Evolutionary conservation across 2,113 vertebrate genomes (phyloP).

Genomic region (Choloepus hoffmanni): DNA sequence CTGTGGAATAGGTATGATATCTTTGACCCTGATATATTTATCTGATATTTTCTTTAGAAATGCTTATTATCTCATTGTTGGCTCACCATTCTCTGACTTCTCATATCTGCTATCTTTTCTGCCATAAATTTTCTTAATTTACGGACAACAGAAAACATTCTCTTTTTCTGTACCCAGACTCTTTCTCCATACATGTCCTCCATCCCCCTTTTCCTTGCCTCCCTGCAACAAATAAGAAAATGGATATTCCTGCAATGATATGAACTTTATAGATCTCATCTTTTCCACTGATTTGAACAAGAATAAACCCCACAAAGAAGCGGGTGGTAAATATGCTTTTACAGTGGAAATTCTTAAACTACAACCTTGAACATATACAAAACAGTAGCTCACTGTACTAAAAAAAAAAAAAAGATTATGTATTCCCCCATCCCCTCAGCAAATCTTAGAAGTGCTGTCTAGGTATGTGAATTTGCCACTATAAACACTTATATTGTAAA

Average conservation of each 20-base stretch:
- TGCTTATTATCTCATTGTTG: not conserved
- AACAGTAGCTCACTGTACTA: not conserved
- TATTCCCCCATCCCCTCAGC: not conserved
- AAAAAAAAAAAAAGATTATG: not conserved
- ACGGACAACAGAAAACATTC: not conserved
- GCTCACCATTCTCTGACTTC: not conserved
- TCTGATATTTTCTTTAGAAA: not conserved
- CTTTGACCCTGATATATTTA: conserved; percentile 26
- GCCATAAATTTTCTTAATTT: not conserved
- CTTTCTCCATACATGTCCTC: not conserved
- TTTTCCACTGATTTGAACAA: not conserved
- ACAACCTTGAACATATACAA: not conserved
- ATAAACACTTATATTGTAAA: not conserved
- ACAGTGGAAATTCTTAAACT: not conserved
- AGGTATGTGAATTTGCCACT: not conserved
- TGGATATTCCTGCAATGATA: not conserved
- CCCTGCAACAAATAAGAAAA: not conserved
- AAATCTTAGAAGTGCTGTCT: not conserved
- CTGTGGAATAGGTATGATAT: not conserved
- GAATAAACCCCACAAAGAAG: not conserved
- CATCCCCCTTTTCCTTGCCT: not conserved
- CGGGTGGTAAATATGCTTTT: not conserved
- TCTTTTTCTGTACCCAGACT: not conserved
- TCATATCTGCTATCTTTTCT: not conserved
- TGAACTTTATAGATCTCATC: not conserved